A percentile compares a stretch with the other conserved stretches of the same genome.
Evolutionary conservation across 2,797 vertebrate genomes (phyloP).

Genomic region (Acanthurus leucopareius): DNA sequence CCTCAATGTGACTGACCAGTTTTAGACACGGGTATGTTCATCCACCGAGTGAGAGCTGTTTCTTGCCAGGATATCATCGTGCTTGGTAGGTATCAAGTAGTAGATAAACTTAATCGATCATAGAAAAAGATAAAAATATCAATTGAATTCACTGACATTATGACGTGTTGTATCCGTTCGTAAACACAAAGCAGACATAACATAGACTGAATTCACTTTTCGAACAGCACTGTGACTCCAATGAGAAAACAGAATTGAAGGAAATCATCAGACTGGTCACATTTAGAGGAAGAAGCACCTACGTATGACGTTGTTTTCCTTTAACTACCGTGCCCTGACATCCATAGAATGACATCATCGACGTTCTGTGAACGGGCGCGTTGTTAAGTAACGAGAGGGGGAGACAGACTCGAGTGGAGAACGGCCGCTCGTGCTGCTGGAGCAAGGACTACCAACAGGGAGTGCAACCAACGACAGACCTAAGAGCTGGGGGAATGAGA

Average conservation of each 20-base stretch:
- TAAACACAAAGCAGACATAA: too few relatives aligned
- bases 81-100: neutral
- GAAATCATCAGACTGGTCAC: slow-evolving; percentile 11
- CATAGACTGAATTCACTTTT: too few relatives aligned
- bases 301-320: slow-evolving; percentile 54
- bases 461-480: slow-evolving; percentile 78
- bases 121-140: too few relatives aligned
- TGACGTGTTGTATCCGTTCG: too few relatives aligned
- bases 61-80: neutral
- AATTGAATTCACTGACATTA: too few relatives aligned
- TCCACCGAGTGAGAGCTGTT: neutral
- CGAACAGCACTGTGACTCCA: too few relatives aligned
- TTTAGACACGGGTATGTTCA: neutral
- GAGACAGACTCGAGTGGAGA: slow-evolving; percentile 67
- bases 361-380: slow-evolving; percentile 72
- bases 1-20: neutral
- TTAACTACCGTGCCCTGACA: slow-evolving; percentile 54
- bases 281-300: slow-evolving; percentile 10
- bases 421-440: slow-evolving; percentile 63
- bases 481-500: slow-evolving; percentile 83
- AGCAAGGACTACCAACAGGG: slow-evolving; percentile 83
- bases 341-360: slow-evolving; percentile 80
- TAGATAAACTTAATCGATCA: neutral
- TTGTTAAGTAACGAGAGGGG: slow-evolving; percentile 80
- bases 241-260: too few relatives aligned